These are phyloP conservation scores for Spisula solida DNA, from an alignment of 2,888 invertebrate genomes.

Conservation along the genomic window DNA sequence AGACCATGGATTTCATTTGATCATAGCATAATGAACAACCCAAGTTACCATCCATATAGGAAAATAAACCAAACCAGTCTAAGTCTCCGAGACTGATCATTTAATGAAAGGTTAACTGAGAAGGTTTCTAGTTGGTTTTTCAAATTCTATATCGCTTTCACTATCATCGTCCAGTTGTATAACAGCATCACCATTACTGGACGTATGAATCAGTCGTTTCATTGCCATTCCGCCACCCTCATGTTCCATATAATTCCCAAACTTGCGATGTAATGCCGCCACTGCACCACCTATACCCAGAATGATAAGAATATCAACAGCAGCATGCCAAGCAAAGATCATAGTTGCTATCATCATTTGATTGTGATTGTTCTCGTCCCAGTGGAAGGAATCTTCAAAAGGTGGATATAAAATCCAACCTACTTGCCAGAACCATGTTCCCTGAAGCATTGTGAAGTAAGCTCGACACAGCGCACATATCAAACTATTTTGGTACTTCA, in stretches of 20 bases:
- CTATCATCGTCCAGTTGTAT: constrained; percentile 78
- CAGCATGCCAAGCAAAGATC: constrained; percentile 86
- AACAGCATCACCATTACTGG: constrained; percentile 79
- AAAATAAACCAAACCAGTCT: not conserved
- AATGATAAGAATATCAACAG: constrained; percentile 78
- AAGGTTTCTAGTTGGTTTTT: constrained; percentile 64
- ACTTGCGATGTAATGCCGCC: constrained; percentile 74
- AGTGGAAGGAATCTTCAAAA: constrained; percentile 78
- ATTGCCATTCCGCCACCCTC: constrained; percentile 75
- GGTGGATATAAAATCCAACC: constrained; percentile 89
- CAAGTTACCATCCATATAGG: not conserved
- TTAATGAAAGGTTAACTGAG: constrained; percentile 11
- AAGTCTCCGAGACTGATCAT: not conserved
- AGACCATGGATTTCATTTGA: not conserved
- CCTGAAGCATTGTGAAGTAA: constrained; percentile 88
- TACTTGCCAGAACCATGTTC: constrained; percentile 89
- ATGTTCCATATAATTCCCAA: constrained; percentile 61
- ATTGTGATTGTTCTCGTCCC: constrained; percentile 87
- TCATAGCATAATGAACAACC: not conserved
- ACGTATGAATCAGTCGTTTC: constrained; percentile 79
- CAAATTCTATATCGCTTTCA: constrained; percentile 81
- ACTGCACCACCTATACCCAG: constrained; percentile 80
- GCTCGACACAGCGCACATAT: constrained; percentile 86
- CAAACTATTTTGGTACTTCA: constrained; percentile 84
- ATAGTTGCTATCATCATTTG: constrained; percentile 88